A percentile compares a stretch with the other conserved stretches of the same genome.
phyloP scores from a whole-genome alignment of 1,140 invertebrate genomes.

The Mactra quadrangularis region DNA sequence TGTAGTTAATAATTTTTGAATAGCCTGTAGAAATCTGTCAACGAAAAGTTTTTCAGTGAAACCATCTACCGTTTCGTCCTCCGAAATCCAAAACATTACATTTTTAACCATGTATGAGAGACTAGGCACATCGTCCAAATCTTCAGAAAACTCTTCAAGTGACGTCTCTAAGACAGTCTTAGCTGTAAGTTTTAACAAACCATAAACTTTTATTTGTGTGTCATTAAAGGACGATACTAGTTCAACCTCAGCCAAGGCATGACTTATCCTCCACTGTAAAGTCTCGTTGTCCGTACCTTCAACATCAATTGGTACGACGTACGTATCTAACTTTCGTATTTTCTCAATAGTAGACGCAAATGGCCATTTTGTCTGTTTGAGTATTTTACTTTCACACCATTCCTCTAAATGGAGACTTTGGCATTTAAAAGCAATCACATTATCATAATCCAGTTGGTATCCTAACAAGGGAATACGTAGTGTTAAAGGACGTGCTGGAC shows the following conservation, averaged over 20 bases:
- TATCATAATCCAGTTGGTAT: not conserved
- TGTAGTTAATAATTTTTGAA: not conserved
- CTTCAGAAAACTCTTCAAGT: not conserved
- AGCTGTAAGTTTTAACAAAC: conserved; percentile 10
- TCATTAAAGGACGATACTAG: conserved; percentile 33
- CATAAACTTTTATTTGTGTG: conserved; percentile 41
- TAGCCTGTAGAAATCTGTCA: not conserved
- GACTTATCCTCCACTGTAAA: conserved; percentile 41
- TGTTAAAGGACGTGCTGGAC: not conserved
- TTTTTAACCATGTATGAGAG: conserved; percentile 36
- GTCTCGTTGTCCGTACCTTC: not conserved
- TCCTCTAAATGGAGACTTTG: not conserved
- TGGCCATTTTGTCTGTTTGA: conserved; percentile 2
- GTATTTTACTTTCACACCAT: not conserved
- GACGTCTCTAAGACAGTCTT: not conserved
- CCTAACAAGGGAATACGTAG: not conserved
- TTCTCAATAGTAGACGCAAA: not conserved
- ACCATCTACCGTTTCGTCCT: not conserved
- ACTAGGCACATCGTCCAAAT: not conserved
- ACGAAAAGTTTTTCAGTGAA: not conserved
- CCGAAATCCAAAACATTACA: conserved; percentile 20
- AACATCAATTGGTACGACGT: conserved; percentile 18
- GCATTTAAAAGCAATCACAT: conserved; percentile 16
- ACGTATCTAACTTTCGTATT: not conserved
- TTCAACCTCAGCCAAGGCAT: not conserved